phyloP scores from a whole-genome alignment of 92 coral and sea anemone genomes.

The Heliopora coerulea region DNA sequence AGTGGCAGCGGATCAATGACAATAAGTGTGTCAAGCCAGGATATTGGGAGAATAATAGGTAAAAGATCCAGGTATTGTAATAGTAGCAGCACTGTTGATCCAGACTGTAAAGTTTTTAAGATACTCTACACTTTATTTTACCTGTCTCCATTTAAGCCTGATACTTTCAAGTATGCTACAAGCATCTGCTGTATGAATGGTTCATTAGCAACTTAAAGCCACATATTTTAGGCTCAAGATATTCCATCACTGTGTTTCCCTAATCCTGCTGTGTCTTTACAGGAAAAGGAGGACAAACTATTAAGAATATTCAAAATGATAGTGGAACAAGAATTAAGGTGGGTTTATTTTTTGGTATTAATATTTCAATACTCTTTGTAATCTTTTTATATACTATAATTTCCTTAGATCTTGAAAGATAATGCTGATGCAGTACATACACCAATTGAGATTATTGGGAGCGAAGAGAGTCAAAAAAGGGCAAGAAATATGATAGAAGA shows the following conservation, averaged over 20 bases:
- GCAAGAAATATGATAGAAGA: conserved; percentile 84
- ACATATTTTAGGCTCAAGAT: no score
- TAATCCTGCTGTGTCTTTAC: background rate
- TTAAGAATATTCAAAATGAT: conserved; percentile 67
- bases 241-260: no score
- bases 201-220: no score
- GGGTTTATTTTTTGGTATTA: background rate
- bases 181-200: no score
- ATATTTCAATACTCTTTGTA: background rate
- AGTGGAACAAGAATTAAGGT: conserved; percentile 83
- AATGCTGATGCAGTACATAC: conserved; percentile 71
- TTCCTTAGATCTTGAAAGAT: conserved; percentile 72
- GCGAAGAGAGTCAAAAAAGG: conserved; percentile 55
- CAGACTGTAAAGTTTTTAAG: no score
- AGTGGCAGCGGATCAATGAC: conserved; percentile 11
- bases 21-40: conserved; percentile 30
- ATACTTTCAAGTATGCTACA: no score
- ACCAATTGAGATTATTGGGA: conserved; percentile 83
- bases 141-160: no score
- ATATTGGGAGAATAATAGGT: conserved; percentile 40
- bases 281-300: conserved; percentile 83
- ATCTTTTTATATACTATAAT: background rate
- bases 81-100: no score
- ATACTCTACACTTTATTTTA: no score
- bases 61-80: no score